Evolutionary conservation across 2,113 vertebrate species (phyloP).

Genomic region (Gallinago paraguaiae): DNA sequence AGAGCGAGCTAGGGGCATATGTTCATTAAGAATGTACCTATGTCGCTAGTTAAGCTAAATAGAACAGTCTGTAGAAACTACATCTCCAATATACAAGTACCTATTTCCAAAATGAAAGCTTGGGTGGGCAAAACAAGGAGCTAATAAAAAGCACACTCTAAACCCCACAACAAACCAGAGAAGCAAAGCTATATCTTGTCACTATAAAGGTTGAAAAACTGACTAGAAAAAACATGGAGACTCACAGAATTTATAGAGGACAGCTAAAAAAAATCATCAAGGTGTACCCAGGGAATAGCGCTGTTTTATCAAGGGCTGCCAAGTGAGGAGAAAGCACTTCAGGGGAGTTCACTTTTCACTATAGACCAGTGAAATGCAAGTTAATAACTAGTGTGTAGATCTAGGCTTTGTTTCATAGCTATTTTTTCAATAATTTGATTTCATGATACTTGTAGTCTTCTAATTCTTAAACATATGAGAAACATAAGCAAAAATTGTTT

Average conservation of each 20-base stretch:
- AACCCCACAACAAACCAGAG: not conserved
- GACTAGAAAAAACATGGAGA: not conserved
- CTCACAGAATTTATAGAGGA: not conserved
- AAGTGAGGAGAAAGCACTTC: not conserved
- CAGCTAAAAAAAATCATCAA: not conserved
- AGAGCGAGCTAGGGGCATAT: not conserved
- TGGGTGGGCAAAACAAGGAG: not conserved
- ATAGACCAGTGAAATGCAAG: not conserved
- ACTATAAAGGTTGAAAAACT: not conserved
- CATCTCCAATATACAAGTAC: not conserved
- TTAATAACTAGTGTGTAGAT: not conserved
- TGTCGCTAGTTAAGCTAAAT: not conserved
- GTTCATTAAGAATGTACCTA: not conserved
- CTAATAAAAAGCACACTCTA: not conserved
- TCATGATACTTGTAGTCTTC: not conserved
- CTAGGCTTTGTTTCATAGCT: not conserved
- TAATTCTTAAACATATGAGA: not conserved
- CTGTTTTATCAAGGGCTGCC: not conserved
- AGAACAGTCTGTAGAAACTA: not conserved
- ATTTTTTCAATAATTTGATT: not conserved
- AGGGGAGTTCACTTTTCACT: not conserved
- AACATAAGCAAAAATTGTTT: not conserved
- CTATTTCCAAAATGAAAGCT: conserved; percentile 1
- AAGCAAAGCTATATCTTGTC: not conserved
- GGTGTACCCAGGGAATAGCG: not conserved